These are phyloP conservation scores for Dryomyza anilis DNA, from an alignment of 2,888 invertebrate genomes.

Conservation along the genomic window DNA sequence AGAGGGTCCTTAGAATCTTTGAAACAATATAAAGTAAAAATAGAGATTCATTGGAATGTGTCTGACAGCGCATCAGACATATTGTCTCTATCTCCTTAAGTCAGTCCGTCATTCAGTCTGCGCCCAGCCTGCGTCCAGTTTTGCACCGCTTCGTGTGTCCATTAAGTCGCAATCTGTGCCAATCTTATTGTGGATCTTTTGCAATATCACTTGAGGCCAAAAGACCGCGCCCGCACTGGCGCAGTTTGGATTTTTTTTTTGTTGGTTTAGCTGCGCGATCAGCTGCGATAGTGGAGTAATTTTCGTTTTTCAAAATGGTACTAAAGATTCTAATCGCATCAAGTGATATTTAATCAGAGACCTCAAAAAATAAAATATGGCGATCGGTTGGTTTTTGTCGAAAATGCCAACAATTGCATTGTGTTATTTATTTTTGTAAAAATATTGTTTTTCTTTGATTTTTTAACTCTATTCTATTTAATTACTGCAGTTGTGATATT, in stretches of 20 bases:
- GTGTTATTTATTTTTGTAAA: too few relatives aligned
- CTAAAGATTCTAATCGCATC: slow-evolving; percentile 1
- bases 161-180: background rate
- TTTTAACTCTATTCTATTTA: too few relatives aligned
- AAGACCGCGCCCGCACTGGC: slow-evolving; percentile 22
- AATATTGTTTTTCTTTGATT: too few relatives aligned
- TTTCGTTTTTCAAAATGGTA: slow-evolving; percentile 1
- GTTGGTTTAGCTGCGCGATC: slow-evolving; percentile 13
- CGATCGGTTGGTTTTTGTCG: slow-evolving; percentile 1
- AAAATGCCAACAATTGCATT: too few relatives aligned
- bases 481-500: too few relatives aligned
- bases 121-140: background rate
- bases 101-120: background rate
- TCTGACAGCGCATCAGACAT: slow-evolving; percentile 9
- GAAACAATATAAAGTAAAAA: background rate
- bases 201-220: background rate
- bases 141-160: background rate
- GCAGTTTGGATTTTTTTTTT: too few relatives aligned
- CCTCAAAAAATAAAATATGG: background rate
- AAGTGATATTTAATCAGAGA: slow-evolving; percentile 1
- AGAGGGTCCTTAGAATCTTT: background rate
- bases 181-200: background rate
- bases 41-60: background rate
- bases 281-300: slow-evolving; percentile 16
- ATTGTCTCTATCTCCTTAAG: slow-evolving; percentile 14